A percentile compares a stretch with the other conserved stretches of the same genome.
phyloP scores from a whole-genome alignment of 2,888 invertebrate species.

The Spilosoma lubricipeda region DNA sequence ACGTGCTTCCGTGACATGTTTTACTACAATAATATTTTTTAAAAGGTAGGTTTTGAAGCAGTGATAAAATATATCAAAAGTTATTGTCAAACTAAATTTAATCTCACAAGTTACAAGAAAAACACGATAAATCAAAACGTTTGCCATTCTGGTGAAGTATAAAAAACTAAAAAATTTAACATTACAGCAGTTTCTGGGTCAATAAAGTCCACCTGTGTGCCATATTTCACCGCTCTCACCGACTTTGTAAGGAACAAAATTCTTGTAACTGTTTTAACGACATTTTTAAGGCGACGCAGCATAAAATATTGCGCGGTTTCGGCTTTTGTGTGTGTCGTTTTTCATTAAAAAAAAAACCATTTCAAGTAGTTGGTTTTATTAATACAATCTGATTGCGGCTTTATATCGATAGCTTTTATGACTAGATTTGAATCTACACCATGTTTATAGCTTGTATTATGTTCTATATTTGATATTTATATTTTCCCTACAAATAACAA shows the following conservation, averaged over 20 bases:
- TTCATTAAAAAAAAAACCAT: background rate
- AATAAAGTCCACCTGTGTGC: slow-evolving; percentile 50
- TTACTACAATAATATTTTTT: too few species aligned
- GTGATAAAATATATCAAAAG: slow-evolving; percentile 12
- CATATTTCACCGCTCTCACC: slow-evolving; percentile 40
- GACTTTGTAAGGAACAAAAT: slow-evolving; percentile 27
- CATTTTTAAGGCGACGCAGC: slow-evolving; percentile 18
- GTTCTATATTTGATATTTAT: too few species aligned
- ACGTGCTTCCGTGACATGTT: too few species aligned
- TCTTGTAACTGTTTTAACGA: slow-evolving; percentile 39
- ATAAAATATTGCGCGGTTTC: slow-evolving; percentile 18
- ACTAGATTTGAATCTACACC: background rate
- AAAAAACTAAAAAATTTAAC: slow-evolving; percentile 40
- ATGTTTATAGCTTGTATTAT: background rate
- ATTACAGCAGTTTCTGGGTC: slow-evolving; percentile 43
- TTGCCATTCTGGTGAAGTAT: slow-evolving; percentile 29
- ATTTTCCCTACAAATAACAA: too few species aligned
- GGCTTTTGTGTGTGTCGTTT: background rate
- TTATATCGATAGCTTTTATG: background rate
- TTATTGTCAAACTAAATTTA: slow-evolving; percentile 17
- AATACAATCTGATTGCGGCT: background rate
- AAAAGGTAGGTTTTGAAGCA: background rate
- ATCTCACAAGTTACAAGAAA: slow-evolving; percentile 22
- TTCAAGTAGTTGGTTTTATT: background rate
- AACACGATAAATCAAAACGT: slow-evolving; percentile 35